These are phyloP conservation scores for Polyommatus icarus DNA, from an alignment of 2,888 invertebrate genomes.

Conservation along the genomic window DNA sequence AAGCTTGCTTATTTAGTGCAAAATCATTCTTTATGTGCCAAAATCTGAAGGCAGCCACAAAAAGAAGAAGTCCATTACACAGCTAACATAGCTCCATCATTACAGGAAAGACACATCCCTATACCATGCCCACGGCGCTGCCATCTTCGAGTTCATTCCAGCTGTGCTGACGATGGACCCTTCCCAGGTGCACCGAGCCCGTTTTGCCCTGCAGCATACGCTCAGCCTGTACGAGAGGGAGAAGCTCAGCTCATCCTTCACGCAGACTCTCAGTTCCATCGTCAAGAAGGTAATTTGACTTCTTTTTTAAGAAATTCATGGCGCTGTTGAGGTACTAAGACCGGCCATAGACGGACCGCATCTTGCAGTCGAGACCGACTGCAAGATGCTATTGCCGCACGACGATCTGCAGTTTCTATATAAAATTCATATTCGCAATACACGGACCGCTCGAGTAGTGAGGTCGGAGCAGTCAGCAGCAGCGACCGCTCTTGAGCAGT, in stretches of 20 bases:
- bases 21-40: no score
- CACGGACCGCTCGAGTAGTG: no score
- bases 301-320: background rate
- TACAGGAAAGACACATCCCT: constrained; percentile 88
- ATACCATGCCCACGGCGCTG: constrained; percentile 94
- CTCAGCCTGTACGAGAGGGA: constrained; percentile 88
- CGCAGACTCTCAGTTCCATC: constrained; percentile 89
- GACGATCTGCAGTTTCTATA: no score
- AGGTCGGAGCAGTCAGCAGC: no score
- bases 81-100: constrained; percentile 53
- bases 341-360: no score
- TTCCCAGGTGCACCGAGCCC: constrained; percentile 80
- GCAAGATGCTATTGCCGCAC: no score
- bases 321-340: background rate
- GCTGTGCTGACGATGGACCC: constrained; percentile 96
- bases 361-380: no score
- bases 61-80: no score
- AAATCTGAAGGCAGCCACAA: no score
- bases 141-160: constrained; percentile 94
- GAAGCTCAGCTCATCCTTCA: constrained; percentile 85
- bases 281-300: constrained; percentile 77
- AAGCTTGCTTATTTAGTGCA: background rate
- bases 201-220: constrained; percentile 87
- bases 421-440: no score
- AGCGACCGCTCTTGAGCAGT: no score